These are phyloP conservation scores for Philantomba maxwellii DNA, from an alignment of 2,113 vertebrate species.

Conservation along the genomic window DNA sequence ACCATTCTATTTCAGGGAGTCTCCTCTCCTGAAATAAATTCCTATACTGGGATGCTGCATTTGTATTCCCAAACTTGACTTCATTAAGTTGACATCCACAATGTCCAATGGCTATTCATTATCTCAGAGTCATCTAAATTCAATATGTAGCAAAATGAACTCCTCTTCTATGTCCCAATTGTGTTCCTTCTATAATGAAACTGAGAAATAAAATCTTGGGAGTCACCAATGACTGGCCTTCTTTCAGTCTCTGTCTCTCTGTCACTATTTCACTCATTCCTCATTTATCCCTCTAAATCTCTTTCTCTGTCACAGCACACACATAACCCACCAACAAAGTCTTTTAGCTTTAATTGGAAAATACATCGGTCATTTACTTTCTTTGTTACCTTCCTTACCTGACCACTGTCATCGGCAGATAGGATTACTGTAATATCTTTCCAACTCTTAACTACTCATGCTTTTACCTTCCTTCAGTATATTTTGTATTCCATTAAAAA, in stretches of 20 bases:
- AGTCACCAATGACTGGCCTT: background rate
- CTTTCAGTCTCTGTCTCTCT: background rate
- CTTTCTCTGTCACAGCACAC: background rate
- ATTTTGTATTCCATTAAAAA: background rate
- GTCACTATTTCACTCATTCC: background rate
- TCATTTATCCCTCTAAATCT: background rate
- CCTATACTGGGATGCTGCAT: too few relatives aligned
- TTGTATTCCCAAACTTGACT: background rate
- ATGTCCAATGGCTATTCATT: background rate
- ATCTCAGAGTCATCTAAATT: background rate
- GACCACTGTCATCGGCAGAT: background rate
- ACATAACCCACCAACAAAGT: background rate
- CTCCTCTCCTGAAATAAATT: background rate
- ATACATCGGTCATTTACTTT: background rate
- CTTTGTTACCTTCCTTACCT: background rate
- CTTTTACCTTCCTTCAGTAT: background rate
- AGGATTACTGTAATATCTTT: background rate
- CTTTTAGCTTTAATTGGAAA: background rate
- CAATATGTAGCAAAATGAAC: background rate
- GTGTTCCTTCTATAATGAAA: background rate
- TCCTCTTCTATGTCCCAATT: background rate
- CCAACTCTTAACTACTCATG: background rate
- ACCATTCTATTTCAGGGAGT: background rate
- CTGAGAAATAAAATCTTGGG: background rate
- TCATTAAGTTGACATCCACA: background rate